These are phyloP conservation scores for Cavia aperea DNA, from an alignment of 2,113 vertebrate genomes.

Conservation along the genomic window DNA sequence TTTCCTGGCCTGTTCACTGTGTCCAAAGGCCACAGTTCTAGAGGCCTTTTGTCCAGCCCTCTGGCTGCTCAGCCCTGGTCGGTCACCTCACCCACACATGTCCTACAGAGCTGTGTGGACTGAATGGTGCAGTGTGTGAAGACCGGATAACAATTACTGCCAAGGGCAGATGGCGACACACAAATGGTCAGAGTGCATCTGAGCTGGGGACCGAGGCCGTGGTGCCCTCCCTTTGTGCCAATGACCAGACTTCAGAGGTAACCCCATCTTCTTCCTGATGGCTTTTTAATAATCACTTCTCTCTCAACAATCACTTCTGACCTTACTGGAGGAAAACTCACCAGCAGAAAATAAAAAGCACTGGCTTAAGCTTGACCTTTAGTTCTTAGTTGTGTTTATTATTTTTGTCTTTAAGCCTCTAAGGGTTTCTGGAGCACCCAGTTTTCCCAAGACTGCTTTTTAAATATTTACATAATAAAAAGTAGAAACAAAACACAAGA, in stretches of 20 bases:
- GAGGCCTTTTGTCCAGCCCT: background rate
- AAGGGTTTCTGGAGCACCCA: background rate
- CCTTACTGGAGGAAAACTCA: background rate
- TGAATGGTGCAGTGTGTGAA: background rate
- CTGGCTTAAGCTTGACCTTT: background rate
- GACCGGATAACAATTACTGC: accelerated
- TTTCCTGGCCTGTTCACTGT: background rate
- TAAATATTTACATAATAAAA: background rate
- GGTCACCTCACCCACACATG: too few relatives aligned
- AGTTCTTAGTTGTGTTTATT: background rate
- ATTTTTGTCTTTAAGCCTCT: background rate
- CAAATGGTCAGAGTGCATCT: accelerated
- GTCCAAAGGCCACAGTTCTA: background rate
- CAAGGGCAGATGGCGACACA: accelerated
- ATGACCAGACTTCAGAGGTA: background rate
- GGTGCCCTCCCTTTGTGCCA: background rate
- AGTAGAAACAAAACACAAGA: background rate
- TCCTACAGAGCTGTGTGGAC: too few relatives aligned
- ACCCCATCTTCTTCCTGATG: background rate
- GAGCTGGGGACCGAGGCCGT: too few relatives aligned
- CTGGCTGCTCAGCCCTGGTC: background rate
- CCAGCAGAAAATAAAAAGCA: accelerated
- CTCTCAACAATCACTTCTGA: background rate
- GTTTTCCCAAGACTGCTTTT: background rate
- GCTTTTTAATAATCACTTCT: background rate